phyloP scores from a whole-genome alignment of 2,797 vertebrate species.

The Ctenopoma kingsleyae region DNA sequence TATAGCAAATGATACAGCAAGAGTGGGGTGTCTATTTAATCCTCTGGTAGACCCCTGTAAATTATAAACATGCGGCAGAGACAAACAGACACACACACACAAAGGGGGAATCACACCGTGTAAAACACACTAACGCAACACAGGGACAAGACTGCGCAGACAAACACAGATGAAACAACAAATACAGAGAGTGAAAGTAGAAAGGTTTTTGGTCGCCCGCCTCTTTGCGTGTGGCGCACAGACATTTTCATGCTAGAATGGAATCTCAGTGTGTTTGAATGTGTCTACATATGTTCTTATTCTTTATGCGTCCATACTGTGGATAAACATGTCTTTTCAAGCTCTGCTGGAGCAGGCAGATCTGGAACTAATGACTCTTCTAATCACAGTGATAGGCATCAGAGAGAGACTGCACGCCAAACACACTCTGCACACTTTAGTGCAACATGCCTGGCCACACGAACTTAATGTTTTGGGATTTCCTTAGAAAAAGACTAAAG shows the following conservation, averaged over 20 bases:
- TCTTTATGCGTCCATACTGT: constrained; percentile 31
- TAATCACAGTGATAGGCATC: constrained; percentile 79
- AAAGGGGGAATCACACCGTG: neutral
- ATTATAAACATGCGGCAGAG: constrained; percentile 65
- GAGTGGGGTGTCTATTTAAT: constrained; percentile 39
- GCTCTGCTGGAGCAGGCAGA: constrained; percentile 70
- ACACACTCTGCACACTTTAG: constrained; percentile 65
- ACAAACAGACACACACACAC: constrained; percentile 22
- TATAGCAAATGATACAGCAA: constrained; percentile 19
- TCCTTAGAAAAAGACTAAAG: constrained; percentile 38
- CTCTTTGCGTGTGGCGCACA: constrained; percentile 42
- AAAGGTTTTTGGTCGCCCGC: constrained; percentile 1
- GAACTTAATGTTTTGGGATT: constrained; percentile 58
- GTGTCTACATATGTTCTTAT: constrained; percentile 16
- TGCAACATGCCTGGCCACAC: constrained; percentile 66
- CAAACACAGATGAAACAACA: constrained; percentile 61
- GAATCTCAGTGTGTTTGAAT: constrained; percentile 7
- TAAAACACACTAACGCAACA: constrained; percentile 15
- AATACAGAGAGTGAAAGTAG: constrained; percentile 55
- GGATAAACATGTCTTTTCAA: constrained; percentile 72
- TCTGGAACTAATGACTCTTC: constrained; percentile 78
- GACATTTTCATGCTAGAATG: constrained; percentile 25
- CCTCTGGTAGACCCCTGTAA: constrained; percentile 43
- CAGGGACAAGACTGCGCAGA: constrained; percentile 18
- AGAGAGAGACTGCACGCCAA: constrained; percentile 70